phyloP scores from a whole-genome alignment of 2,797 vertebrate species.

The Muraenolepis orangiensis region DNA sequence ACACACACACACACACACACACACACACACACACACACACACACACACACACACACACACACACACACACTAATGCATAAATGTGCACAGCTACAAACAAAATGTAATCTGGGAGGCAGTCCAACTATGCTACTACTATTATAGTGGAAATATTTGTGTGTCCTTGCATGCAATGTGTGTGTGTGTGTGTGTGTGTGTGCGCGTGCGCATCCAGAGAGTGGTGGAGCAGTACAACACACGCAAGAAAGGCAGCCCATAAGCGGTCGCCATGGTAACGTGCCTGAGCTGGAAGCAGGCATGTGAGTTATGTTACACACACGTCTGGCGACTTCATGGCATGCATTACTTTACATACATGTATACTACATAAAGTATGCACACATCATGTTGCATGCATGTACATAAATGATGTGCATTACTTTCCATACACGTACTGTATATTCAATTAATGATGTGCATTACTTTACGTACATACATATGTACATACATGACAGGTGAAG shows the following conservation, averaged over 20 bases:
- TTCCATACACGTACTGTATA: too few relatives aligned
- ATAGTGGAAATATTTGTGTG: conserved; percentile 31
- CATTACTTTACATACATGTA: conserved; percentile 42
- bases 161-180: conserved; percentile 6
- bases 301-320: conserved; percentile 52
- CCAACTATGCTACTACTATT: conserved; percentile 48
- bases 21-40: too few relatives aligned
- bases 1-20: background rate
- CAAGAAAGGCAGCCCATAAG: conserved; percentile 57
- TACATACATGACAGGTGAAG: conserved; percentile 32
- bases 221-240: conserved; percentile 57
- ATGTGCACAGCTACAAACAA: conserved; percentile 33
- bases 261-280: conserved; percentile 62
- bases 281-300: conserved; percentile 49
- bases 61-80: conserved; percentile 26
- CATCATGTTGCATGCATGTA: too few relatives aligned
- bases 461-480: conserved; percentile 53
- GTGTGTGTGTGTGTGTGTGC: conserved; percentile 37
- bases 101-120: conserved; percentile 54
- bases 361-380: too few relatives aligned
- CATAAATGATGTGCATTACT: too few relatives aligned
- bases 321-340: too few relatives aligned
- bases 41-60: conserved; percentile 8
- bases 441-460: conserved; percentile 57
- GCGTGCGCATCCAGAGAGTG: conserved; percentile 45